Conservation (phyloP, 1,140 invertebrate species). For the Zeugodacus cucurbitae region DNA sequence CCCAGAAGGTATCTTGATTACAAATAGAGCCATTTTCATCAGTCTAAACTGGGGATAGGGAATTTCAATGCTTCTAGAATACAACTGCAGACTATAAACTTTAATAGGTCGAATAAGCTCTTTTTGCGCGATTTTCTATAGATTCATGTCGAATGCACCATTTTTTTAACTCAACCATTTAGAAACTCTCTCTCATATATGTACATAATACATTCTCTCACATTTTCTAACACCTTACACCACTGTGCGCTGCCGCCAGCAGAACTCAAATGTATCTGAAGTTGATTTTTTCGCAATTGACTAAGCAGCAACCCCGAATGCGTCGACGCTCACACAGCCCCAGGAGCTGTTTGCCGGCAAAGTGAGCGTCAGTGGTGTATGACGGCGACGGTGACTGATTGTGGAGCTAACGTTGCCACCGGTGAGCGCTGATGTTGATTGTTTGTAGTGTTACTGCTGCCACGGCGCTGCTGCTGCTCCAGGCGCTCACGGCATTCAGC, state of each 20-base stretch:
- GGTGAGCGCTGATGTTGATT: background rate
- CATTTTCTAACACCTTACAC: background rate
- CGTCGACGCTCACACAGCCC: background rate
- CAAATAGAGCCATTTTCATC: too few species aligned
- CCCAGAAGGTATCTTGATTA: too few species aligned
- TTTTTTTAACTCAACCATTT: too few species aligned
- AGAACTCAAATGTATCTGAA: background rate
- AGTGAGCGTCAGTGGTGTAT: slow-evolving; percentile 30
- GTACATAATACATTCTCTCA: too few species aligned
- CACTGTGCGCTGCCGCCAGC: background rate
- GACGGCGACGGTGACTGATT: background rate
- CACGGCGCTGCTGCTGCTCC: background rate
- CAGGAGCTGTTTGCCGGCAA: slow-evolving; percentile 6
- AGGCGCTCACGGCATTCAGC: background rate
- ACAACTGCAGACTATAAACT: too few species aligned
- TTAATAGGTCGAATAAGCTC: too few species aligned
- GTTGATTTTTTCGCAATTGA: background rate
- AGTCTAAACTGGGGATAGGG: too few species aligned
- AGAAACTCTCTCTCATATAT: too few species aligned
- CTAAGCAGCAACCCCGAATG: background rate
- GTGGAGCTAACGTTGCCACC: background rate
- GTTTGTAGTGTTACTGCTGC: background rate
- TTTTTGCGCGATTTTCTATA: too few species aligned
- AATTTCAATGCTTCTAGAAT: too few species aligned
- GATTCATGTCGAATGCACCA: too few species aligned